Base-by-base conservation (phyloP, 2,888 invertebrate genomes). In the Steinernema hermaphroditum region DNA sequence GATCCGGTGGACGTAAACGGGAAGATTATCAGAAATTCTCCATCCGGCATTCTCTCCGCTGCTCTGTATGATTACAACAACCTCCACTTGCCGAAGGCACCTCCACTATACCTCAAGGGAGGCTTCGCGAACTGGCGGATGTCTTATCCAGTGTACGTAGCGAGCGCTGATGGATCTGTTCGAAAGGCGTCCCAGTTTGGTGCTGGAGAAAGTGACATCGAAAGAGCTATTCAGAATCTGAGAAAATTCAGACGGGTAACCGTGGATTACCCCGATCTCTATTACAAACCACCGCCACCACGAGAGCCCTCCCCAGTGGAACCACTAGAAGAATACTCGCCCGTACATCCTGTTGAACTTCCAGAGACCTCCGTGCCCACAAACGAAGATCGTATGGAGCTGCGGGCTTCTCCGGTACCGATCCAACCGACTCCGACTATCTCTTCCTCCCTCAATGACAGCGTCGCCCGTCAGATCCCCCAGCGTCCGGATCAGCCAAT, bases 1-100 rank as follows among this genome's bases (percentile, higher is more conserved):
- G 62, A 62, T 19, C 62, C 62, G 2, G 29, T 62, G 62, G 62
- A 62, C 62, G 62, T 9, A 16, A 62, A 29, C 32, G 62, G 62
- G 14, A 29, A 29, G 32, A 12, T 62, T n/a, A 24, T 16, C 2
- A 12, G 62, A 16, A 29, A 34, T 34, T 62, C 62, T 6, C 27
- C 29, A 16, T 16, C 62, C 2, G 32, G 62, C 14, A 12, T 62
- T 16, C 62, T 62, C 16, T 32, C 4, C 19, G 16, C 8, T 12
- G 62, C 62, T 16, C 62, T 62, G 16, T 32, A 62, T 32, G 29
- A 62, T 16, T 62, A 62, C 34, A 62, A 62, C 62, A 34, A 16
- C 27, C 1, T 14, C 6, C 9, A 29, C 16, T 16, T 4, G 6
- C 62, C 62, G 29, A 62, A 62, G 32, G 27, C 62, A n/a, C 16